Base-by-base conservation (phyloP, 2,797 vertebrate genomes). In the Oreortyx pictus region DNA sequence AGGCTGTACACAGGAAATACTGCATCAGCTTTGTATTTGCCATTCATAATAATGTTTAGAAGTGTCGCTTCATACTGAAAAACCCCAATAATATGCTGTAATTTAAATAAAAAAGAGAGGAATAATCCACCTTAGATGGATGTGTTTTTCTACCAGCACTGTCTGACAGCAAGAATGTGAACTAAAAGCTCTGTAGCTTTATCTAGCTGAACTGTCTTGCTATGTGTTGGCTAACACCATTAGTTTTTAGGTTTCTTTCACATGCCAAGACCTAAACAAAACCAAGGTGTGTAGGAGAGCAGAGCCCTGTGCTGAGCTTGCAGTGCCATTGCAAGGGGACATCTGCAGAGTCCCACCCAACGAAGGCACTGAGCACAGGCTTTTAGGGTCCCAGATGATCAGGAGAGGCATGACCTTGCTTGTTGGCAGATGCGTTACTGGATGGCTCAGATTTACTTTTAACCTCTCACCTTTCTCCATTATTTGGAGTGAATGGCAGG, bases 241-340 rank as follows among this genome's bases (percentile, higher is more conserved):
- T 33, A 2, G 13, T 65, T 67, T 59, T 64, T 7, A 7, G 2
- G 5, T 9, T 4, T 1, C 5, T 17, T 41, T 9, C 1, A 8
- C 50, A 16, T 22, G 6, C 24, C 47, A 8, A 82, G 43, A 50
- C 27, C 25, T 29, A 54, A 59, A 82, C 39, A 54, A 15, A 11
- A 1, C 5, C 14, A 7, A 43, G 16, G 8, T 47, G 14, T 10
- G 29, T 35, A 62, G 29, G n/a, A 76, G 20, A 24, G 71, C 9
- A 29, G 59, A 60, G 15, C 50, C 50, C 70, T 43, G 39, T 19
- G 22, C 4, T 2, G 74, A 70, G 47, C 52, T 56, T 17, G 52
- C 52, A 56, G 31, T 6, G 13, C 19, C n/a, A 23, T 33, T 35
- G 1, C 4, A 2, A 20, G 41, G 20, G 3, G 35, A 23, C 66